These are phyloP conservation scores for Zaprionus taronus DNA, from an alignment of 1,140 invertebrate genomes.

Conservation along the genomic window DNA sequence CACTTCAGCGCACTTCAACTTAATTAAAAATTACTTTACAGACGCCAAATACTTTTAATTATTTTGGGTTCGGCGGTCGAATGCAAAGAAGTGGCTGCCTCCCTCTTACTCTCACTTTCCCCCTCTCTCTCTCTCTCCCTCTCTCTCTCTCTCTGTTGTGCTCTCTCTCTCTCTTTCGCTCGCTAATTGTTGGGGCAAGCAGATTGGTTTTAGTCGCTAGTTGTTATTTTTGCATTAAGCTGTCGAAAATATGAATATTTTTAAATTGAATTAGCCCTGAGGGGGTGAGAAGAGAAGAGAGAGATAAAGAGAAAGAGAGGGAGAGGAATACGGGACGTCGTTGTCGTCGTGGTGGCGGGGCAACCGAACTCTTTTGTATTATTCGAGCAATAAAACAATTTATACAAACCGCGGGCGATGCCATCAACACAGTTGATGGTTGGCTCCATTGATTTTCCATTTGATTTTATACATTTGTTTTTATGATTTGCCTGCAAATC, in stretches of 20 bases:
- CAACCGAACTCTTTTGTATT: constrained; percentile 49
- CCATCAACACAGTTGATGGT: constrained; percentile 69
- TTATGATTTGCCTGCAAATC: constrained; percentile 82
- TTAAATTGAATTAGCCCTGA: constrained; percentile 11
- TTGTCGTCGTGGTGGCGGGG: background rate
- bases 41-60: constrained; percentile 83
- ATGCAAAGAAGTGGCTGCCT: constrained; percentile 56
- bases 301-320: background rate
- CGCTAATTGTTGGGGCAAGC: constrained; percentile 37
- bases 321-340: background rate
- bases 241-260: constrained; percentile 32
- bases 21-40: constrained; percentile 83
- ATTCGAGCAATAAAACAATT: constrained; percentile 63
- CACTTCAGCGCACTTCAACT: constrained; percentile 77
- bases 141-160: background rate
- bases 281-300: background rate
- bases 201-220: constrained; percentile 21
- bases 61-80: constrained; percentile 79
- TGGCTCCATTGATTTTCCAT: constrained; percentile 80
- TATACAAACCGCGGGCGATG: constrained; percentile 53
- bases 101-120: too few species aligned
- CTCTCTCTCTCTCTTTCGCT: background rate
- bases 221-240: constrained; percentile 51
- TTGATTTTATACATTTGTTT: constrained; percentile 82
- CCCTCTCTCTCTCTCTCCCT: background rate